Conservation (phyloP, 92 coral and sea anemone genomes). For the Hydrozoanthus gracilis region DNA sequence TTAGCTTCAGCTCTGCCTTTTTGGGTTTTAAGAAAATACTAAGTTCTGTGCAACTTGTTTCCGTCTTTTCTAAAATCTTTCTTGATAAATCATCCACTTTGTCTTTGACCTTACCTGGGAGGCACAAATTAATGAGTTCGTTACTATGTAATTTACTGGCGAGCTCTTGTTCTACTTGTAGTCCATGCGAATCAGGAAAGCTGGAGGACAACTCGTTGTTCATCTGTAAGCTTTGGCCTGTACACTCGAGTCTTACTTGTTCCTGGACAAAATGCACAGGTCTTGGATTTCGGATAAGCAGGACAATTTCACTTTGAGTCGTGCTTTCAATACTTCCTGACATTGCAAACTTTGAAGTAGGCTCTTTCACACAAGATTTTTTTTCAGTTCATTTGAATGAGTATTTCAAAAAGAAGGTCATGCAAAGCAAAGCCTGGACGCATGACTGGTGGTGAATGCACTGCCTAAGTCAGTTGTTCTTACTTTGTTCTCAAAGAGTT, state of each 20-base stretch:
- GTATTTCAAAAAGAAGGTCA: background rate
- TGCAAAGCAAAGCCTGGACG: background rate
- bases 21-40: slow-evolving; percentile 28
- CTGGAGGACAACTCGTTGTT: background rate
- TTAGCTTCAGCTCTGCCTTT: slow-evolving; percentile 22
- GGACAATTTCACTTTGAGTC: slow-evolving; percentile 1
- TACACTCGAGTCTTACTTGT: background rate
- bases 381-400: background rate
- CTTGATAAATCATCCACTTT: slow-evolving; percentile 3
- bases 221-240: background rate
- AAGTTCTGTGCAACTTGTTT: slow-evolving; percentile 2
- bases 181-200: background rate
- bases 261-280: background rate
- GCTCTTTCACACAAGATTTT: background rate
- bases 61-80: slow-evolving; percentile 22
- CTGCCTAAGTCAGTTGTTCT: too few species aligned
- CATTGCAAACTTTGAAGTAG: background rate
- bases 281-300: background rate
- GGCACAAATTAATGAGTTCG: background rate
- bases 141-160: background rate
- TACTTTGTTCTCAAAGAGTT: too few species aligned
- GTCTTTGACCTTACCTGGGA: background rate
- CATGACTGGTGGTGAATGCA: too few species aligned
- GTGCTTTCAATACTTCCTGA: background rate
- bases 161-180: background rate